Conservation (phyloP, 1,140 invertebrate species). For the Drosophila novamexicana region DNA sequence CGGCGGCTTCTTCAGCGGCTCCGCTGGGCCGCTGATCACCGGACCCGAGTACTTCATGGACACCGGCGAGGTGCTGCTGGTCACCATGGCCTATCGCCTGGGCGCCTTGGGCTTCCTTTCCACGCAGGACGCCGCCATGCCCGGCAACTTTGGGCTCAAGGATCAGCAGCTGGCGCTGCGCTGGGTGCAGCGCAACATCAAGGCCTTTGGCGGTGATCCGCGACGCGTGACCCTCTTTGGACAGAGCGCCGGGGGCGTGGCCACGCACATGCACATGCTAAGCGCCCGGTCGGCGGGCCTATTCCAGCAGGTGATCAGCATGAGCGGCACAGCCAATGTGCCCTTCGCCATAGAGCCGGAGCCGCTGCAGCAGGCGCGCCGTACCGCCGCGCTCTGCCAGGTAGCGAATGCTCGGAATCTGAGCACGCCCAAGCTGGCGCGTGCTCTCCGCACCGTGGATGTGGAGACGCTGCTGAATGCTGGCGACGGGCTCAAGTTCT, state of each 20-base stretch:
- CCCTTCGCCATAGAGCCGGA: conserved; percentile 86
- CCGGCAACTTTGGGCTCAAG: conserved; percentile 87
- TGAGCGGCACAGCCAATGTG: conserved; percentile 87
- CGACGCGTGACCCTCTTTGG: conserved; percentile 86
- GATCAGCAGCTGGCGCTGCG: conserved; percentile 86
- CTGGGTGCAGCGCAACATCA: conserved; percentile 83
- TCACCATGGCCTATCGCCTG: conserved; percentile 74
- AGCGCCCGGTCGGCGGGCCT: conserved; percentile 83
- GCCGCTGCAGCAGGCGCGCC: conserved; percentile 83
- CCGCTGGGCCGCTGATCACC: conserved; percentile 57
- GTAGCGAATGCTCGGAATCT: conserved; percentile 50
- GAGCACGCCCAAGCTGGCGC: conserved; percentile 60
- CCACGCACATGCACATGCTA: conserved; percentile 85
- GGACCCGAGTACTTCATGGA: conserved; percentile 85
- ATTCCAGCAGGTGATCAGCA: conserved; percentile 85
- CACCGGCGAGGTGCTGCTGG: conserved; percentile 69
- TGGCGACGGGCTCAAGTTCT: conserved; percentile 77
- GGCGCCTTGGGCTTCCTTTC: conserved; percentile 83
- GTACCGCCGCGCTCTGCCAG: conserved; percentile 55
- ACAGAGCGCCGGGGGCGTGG: conserved; percentile 86
- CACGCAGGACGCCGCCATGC: conserved; percentile 72
- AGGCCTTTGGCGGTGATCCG: conserved; percentile 84
- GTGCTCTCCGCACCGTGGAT: conserved; percentile 80
- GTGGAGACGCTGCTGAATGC: conserved; percentile 71
- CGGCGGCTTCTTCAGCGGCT: conserved; percentile 85